Percentiles rank a stretch among this genome's conserved stretches.
phyloP scores from a whole-genome alignment of 2,888 invertebrate species.

The Endotricha flammealis region DNA sequence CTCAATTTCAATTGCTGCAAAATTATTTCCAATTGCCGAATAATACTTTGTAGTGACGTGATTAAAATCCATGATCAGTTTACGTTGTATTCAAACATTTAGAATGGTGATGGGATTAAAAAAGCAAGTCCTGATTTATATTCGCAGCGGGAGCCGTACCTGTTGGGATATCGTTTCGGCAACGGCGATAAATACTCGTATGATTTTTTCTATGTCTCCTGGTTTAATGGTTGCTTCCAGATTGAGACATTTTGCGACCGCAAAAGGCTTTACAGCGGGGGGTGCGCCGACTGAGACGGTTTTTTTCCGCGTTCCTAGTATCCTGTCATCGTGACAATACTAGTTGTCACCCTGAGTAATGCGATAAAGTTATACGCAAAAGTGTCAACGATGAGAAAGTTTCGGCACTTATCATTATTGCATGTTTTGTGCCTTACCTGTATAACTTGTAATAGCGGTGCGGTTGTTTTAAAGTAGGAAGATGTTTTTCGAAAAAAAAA shows the following conservation, averaged over 20 bases:
- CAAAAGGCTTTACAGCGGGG: constrained; percentile 63
- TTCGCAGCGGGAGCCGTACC: constrained; percentile 52
- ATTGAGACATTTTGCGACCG: constrained; percentile 72
- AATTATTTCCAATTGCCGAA: too few relatives aligned
- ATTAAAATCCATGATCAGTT: constrained; percentile 1
- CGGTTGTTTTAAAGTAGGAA: too few relatives aligned
- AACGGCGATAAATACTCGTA: constrained; percentile 36
- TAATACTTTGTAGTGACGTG: too few relatives aligned
- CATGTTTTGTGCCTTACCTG: too few relatives aligned
- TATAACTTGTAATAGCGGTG: too few relatives aligned
- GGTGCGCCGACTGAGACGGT: constrained; percentile 47
- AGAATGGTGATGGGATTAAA: constrained; percentile 9
- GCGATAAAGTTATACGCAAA: constrained; percentile 32
- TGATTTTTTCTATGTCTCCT: constrained; percentile 34
- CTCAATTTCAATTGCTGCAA: too few relatives aligned
- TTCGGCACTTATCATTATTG: too few relatives aligned
- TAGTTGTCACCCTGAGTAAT: constrained; percentile 32
- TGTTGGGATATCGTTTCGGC: constrained; percentile 40
- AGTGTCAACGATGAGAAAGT: constrained; percentile 32
- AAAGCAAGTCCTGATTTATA: constrained; percentile 43
- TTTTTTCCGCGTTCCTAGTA: constrained; percentile 53
- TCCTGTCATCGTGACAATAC: constrained; percentile 54
- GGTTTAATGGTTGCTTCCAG: constrained; percentile 31
- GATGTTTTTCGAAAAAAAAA: too few relatives aligned
- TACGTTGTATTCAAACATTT: constrained; percentile 6